Conservation (phyloP, 1,140 invertebrate species). For the Hypothenemus hampei region DNA sequence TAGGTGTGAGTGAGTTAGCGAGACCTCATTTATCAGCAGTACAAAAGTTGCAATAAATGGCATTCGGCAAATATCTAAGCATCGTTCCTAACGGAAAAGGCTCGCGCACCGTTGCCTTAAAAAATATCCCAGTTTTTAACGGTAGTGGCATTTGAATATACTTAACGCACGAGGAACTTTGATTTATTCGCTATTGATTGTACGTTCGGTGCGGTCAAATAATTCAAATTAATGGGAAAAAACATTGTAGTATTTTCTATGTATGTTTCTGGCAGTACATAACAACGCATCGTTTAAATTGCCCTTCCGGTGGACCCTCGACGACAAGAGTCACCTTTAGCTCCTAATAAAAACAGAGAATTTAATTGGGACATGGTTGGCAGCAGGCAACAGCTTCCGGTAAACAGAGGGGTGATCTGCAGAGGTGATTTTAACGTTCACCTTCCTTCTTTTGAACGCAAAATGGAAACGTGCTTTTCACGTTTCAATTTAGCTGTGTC, state of each 20-base stretch:
- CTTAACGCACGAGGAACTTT: conserved; percentile 1
- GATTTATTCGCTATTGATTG: background rate
- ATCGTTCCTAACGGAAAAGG: conserved; percentile 9
- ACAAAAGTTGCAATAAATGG: conserved; percentile 2
- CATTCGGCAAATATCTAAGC: conserved; percentile 6
- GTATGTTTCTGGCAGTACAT: background rate
- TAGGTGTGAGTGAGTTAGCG: too few species aligned
- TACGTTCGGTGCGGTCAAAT: background rate
- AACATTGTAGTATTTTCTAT: too few species aligned
- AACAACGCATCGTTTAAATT: background rate
- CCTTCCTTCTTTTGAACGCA: background rate
- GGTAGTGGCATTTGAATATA: conserved; percentile 4
- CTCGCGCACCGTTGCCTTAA: conserved; percentile 3
- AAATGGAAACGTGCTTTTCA: too few species aligned
- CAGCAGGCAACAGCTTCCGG: background rate
- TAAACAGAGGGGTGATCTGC: background rate
- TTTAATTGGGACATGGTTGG: background rate
- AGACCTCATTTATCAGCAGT: too few species aligned
- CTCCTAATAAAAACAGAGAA: background rate
- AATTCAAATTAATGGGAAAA: too few species aligned
- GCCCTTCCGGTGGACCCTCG: background rate
- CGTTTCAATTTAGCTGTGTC: too few species aligned
- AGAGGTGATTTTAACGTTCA: background rate
- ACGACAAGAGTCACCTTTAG: background rate
- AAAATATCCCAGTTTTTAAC: conserved; percentile 11